A percentile compares a stretch with the other conserved stretches of the same genome.
Conservation (phyloP, 2,797 vertebrate species). For the Spinibarbus caldwelli region DNA sequence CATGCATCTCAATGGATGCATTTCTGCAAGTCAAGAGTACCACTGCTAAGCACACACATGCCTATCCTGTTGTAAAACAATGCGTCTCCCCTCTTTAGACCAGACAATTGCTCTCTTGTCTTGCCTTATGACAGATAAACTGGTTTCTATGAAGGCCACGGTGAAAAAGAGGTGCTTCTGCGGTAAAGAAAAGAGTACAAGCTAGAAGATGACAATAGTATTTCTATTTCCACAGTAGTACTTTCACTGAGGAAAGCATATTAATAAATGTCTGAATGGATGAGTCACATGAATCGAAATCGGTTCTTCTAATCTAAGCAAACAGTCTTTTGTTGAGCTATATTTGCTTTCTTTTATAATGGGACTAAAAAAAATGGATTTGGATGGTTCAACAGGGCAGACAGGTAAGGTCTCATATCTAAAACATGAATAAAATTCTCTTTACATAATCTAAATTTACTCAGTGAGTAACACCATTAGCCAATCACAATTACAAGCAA, state of each 20-base stretch:
- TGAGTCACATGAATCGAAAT: background rate
- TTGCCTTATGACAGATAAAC: slow-evolving; percentile 74
- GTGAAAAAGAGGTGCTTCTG: slow-evolving; percentile 17
- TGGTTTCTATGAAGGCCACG: slow-evolving; percentile 48
- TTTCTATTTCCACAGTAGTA: slow-evolving; percentile 28
- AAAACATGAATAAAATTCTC: background rate
- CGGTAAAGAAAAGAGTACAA: background rate
- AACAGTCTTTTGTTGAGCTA: slow-evolving; percentile 29
- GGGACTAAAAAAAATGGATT: background rate
- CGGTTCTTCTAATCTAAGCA: background rate
- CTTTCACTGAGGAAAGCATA: background rate
- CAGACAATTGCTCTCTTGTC: slow-evolving; percentile 72
- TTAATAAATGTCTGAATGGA: slow-evolving; percentile 7
- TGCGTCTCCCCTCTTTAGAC: slow-evolving; percentile 61
- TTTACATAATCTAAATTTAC: background rate
- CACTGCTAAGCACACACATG: slow-evolving; percentile 66
- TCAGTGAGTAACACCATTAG: background rate
- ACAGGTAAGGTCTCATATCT: background rate
- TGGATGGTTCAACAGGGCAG: background rate
- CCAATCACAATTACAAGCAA: background rate
- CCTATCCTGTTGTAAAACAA: slow-evolving; percentile 73
- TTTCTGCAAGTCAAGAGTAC: slow-evolving; percentile 71
- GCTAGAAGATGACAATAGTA: slow-evolving; percentile 28
- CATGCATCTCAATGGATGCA: slow-evolving; percentile 77
- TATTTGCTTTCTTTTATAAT: slow-evolving; percentile 34